Evolutionary conservation across 1,140 invertebrate genomes (phyloP), one percentile per base, ranked within the genome.

Genomic region (Chlorops oryzae): DNA sequence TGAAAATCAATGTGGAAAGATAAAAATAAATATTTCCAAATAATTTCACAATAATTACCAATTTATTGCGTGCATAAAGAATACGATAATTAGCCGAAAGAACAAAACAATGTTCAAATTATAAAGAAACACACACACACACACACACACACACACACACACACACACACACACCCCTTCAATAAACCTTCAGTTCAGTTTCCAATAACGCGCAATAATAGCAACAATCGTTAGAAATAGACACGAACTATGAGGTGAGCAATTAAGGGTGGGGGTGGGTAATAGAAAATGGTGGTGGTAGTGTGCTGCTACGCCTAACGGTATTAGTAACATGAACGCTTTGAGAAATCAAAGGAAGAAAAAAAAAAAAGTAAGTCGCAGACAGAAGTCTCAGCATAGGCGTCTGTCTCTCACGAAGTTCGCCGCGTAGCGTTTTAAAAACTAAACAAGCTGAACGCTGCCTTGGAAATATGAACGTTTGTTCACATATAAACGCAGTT

Each of bases 281-380:
- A n/a, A n/a, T n/a, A n/a, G n/a, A n/a, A n/a, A n/a, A n/a, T n/a
- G n/a, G n/a, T n/a, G n/a, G n/a, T n/a, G n/a, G n/a, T n/a, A n/a
- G n/a, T n/a, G n/a, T n/a, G n/a, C n/a, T n/a, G n/a, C n/a, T n/a
- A n/a, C n/a, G 48, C 53, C 51, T 46, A 59, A 45, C 52, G 48
- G 42, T 48, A 40, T 50, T 50, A 52, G 43, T 53, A 56, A 59
- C 51, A 55, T 62, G 57, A 64, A 55, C 58, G 62, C 62, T 51
- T 60, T 32, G 27, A 32, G 7, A 13, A 32, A 58, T 58, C 62
- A 65, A 62, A 62, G 52, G 65, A 64, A 62, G 65, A 64, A 64
- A 65, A 64, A 64, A 65, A 65, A 62, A 65, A 50, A 56, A 62
- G 54, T 62, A 61, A 61, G 52, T 59, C n/a, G n/a, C n/a, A n/a